phyloP scores from a whole-genome alignment of 2,797 vertebrate genomes.

The Platalea minor region DNA sequence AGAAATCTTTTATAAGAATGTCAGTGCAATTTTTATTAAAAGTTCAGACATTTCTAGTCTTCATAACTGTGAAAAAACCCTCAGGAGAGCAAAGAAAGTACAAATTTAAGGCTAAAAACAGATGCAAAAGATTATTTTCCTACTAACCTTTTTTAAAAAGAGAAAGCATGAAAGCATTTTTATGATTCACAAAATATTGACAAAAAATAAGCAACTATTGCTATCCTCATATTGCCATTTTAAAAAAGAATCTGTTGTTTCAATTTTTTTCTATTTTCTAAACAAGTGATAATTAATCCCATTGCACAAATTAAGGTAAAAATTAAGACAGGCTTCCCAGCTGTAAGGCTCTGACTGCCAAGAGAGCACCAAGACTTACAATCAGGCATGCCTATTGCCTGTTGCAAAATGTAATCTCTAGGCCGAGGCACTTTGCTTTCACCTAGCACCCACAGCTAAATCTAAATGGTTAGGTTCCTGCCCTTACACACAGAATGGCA shows the following conservation, averaged over 20 bases:
- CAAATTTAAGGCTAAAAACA: neutral
- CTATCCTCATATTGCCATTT: neutral
- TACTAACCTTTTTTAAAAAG: neutral
- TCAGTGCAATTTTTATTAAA: neutral
- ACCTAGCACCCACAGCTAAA: neutral
- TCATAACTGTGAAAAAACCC: neutral
- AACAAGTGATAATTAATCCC: neutral
- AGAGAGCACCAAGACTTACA: neutral
- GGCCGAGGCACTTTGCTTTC: neutral
- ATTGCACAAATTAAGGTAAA: neutral
- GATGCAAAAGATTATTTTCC: neutral
- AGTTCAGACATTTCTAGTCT: neutral
- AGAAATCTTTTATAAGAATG: neutral
- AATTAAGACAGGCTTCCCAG: accelerated
- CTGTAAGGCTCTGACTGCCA: neutral
- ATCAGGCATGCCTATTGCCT: neutral
- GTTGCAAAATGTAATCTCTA: neutral
- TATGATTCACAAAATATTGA: neutral
- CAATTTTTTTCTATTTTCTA: neutral
- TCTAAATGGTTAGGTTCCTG: neutral
- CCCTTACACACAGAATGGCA: neutral
- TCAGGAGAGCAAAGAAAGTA: neutral
- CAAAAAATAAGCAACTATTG: neutral
- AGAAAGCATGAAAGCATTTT: neutral
- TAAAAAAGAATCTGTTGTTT: neutral